Base-by-base conservation (phyloP, 2,113 vertebrate genomes). In the Tragulus kanchil region DNA sequence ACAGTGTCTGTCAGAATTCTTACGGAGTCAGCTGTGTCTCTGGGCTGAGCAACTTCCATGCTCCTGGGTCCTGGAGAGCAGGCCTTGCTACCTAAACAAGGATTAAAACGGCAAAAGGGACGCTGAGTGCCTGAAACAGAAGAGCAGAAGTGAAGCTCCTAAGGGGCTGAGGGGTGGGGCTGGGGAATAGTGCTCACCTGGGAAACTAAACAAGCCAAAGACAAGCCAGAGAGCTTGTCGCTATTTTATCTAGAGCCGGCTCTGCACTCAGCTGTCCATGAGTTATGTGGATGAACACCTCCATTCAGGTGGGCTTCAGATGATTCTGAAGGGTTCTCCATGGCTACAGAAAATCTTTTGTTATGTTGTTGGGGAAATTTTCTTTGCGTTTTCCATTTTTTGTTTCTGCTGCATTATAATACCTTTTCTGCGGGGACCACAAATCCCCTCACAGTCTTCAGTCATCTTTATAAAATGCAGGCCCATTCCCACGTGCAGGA, bases 361-460 rank as follows among this genome's bases (percentile, higher is more conserved):
- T 85, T 90, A 85, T 86, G 50, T 23, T 69, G 36, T 85, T 96
- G 85, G 14, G 90, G 77, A 90, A 92, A 90, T 95, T 89, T 65
- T 61, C 85, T 97, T 61, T 85, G 16, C 52, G 19, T 87, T 97
- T 97, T 92, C 67, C 92, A 42, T 90, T 75, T 98, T 75, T 98
- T 98, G 84, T 26, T 96, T 92, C 93, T 45, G 23, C 14, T 1
- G 42, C 21, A 89, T 92, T 94, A 78, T 42, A 94, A 87, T 81
- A 19, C 78, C 85, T 97, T 94, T 92, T 58, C 81, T 83, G 73
- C 61, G 15, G 15, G 96, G 78, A 95, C 8, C 1, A 15, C 54
- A 90, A 85, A 75, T 75, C 94, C 78, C 88, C 83, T 93, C 42
- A 71, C 6, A 26, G 94, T 75, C 25, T 58, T 90, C 94, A 81